A percentile compares a stretch with the other conserved stretches of the same genome.
Evolutionary conservation across 2,113 vertebrate species (phyloP).

Genomic region (Oriolus oriolus): DNA sequence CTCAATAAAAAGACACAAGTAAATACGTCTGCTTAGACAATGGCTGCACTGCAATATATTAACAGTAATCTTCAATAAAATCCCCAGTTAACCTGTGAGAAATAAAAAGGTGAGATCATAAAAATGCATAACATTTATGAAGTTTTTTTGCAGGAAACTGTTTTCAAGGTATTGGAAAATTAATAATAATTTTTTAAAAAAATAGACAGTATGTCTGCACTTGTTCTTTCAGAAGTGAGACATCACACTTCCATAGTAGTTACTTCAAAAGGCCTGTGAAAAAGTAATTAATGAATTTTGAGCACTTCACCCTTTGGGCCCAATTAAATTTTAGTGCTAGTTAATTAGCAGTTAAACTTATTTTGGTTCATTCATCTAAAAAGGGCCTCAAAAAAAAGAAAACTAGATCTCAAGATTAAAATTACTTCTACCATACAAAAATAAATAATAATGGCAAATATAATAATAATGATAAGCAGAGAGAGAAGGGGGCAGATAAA

Average conservation of each 20-base stretch:
- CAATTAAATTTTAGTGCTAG: conserved; percentile 74
- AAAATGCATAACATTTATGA: not conserved
- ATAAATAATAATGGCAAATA: not conserved
- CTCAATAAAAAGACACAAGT: not conserved
- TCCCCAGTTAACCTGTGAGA: not conserved
- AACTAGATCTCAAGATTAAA: conserved; percentile 15
- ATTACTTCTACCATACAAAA: not conserved
- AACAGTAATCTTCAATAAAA: not conserved
- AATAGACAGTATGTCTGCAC: not conserved
- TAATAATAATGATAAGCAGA: not conserved
- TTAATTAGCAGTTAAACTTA: conserved; percentile 73
- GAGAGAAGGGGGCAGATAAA: not conserved
- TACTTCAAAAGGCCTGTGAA: conserved; percentile 28
- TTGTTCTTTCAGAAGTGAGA: not conserved
- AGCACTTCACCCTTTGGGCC: conserved; percentile 69
- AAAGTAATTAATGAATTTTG: conserved; percentile 72
- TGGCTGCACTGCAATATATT: not conserved
- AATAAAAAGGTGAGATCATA: not conserved
- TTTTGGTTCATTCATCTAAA: conserved; percentile 60
- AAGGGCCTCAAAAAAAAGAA: conserved; percentile 38
- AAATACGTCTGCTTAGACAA: not conserved
- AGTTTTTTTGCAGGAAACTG: not conserved
- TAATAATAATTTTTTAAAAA: not conserved
- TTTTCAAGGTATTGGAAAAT: not conserved
- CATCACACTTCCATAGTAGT: not conserved